Conservation (phyloP, 2,888 invertebrate species). For the Fabriciana adippe region DNA sequence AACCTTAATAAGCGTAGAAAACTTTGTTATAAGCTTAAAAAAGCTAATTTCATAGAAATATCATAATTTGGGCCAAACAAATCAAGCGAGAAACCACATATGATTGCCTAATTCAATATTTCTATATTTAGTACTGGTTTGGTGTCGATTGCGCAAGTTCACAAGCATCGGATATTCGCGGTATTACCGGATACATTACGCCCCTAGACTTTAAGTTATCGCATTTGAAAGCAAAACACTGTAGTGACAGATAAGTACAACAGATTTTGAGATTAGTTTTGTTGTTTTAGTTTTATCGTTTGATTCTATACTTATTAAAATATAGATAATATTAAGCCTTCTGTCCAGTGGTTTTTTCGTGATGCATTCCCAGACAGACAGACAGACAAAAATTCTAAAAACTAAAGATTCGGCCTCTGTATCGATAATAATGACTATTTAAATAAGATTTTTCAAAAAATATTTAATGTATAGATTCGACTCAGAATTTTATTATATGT, state of each 20-base stretch:
- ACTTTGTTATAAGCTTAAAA: not conserved
- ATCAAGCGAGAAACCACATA: constrained; percentile 16
- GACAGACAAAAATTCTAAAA: no score
- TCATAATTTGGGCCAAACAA: constrained; percentile 9
- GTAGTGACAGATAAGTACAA: not conserved
- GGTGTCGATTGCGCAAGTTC: constrained; percentile 30
- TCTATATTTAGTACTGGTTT: constrained; percentile 26
- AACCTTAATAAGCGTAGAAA: no score
- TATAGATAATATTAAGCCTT: no score
- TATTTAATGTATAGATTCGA: no score
- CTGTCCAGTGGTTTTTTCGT: no score
- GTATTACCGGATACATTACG: constrained; percentile 34
- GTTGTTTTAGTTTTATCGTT: no score
- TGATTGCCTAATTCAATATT: constrained; percentile 23
- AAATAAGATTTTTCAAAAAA: no score
- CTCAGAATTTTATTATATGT: no score
- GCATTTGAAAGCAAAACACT: not conserved
- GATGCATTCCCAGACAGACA: no score
- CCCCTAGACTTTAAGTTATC: constrained; percentile 6
- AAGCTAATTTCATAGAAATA: not conserved
- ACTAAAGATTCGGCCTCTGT: no score
- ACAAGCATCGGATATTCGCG: constrained; percentile 33
- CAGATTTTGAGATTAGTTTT: not conserved
- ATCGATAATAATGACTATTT: no score
- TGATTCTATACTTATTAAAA: no score